phyloP scores from a whole-genome alignment of 2,797 vertebrate genomes.

The Benthosema pterotum region DNA sequence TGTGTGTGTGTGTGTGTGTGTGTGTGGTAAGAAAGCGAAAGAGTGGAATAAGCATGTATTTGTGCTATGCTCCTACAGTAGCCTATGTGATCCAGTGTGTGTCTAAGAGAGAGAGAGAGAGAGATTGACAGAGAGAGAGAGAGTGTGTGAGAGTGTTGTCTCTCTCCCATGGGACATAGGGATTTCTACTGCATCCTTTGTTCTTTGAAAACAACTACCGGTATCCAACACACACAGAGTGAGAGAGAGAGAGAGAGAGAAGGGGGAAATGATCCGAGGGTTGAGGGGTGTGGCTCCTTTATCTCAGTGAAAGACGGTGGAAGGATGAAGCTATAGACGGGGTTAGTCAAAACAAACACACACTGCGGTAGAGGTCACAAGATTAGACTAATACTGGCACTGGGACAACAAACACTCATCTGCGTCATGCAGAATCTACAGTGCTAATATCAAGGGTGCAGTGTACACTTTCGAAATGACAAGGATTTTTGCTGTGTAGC shows the following conservation, averaged over 20 bases:
- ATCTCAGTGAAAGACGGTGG: conserved; percentile 82
- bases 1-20: conserved; percentile 5
- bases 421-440: conserved; percentile 4
- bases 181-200: too few species aligned
- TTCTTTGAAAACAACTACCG: too few species aligned
- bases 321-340: conserved; percentile 73
- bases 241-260: too few species aligned
- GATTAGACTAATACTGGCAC: conserved; percentile 56
- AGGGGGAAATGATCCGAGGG: conserved; percentile 32
- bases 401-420: conserved; percentile 27
- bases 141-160: too few species aligned
- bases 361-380: conserved; percentile 49
- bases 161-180: too few species aligned
- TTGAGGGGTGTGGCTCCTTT: conserved; percentile 83
- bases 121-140: too few species aligned
- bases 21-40: conserved; percentile 30
- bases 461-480: too few species aligned
- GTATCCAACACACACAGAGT: too few species aligned
- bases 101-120: too few species aligned
- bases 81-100: too few species aligned
- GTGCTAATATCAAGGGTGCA: too few species aligned
- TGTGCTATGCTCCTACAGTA: conserved; percentile 1
- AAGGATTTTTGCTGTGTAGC: too few species aligned
- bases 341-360: conserved; percentile 75
- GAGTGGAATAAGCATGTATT: conserved; percentile 23